A percentile compares a stretch with the other conserved stretches of the same genome.
Evolutionary conservation across 1,140 invertebrate genomes (phyloP).

Genomic region (Arion vulgaris): DNA sequence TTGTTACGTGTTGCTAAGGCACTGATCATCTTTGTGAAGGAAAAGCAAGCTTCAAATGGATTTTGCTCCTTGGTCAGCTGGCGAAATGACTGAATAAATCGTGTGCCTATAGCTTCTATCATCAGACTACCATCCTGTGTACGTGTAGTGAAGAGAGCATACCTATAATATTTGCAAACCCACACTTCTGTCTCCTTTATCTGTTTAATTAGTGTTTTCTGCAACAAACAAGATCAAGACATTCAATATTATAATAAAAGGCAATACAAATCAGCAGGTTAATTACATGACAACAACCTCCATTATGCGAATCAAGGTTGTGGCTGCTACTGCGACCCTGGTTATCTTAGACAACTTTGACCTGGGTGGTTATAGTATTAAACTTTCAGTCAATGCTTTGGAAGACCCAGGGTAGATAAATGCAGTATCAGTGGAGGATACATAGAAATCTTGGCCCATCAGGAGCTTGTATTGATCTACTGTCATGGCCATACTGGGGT

Average conservation of each 20-base stretch:
- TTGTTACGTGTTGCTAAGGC: conserved; percentile 39
- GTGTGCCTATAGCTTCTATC: conserved; percentile 13
- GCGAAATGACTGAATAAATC: conserved; percentile 12
- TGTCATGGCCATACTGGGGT: too few relatives aligned
- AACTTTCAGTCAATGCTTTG: too few relatives aligned
- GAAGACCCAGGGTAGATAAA: too few relatives aligned
- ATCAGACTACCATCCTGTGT: neutral
- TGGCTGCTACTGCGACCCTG: too few relatives aligned
- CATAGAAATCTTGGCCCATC: too few relatives aligned
- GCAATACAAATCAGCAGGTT: too few relatives aligned
- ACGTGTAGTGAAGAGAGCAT: neutral
- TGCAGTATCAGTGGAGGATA: too few relatives aligned
- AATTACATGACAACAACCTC: too few relatives aligned
- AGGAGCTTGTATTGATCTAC: too few relatives aligned
- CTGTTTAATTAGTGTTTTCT: neutral
- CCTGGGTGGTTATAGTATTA: too few relatives aligned
- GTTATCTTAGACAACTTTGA: too few relatives aligned
- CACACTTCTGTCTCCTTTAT: neutral
- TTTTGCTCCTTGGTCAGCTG: conserved; percentile 20
- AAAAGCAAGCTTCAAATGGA: conserved; percentile 51
- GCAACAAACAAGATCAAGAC: neutral
- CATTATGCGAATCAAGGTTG: too few relatives aligned
- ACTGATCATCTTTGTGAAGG: conserved; percentile 55
- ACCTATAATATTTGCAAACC: neutral
- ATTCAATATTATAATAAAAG: neutral